phyloP scores from a whole-genome alignment of 2,888 invertebrate genomes.

The Apamea crenata region DNA sequence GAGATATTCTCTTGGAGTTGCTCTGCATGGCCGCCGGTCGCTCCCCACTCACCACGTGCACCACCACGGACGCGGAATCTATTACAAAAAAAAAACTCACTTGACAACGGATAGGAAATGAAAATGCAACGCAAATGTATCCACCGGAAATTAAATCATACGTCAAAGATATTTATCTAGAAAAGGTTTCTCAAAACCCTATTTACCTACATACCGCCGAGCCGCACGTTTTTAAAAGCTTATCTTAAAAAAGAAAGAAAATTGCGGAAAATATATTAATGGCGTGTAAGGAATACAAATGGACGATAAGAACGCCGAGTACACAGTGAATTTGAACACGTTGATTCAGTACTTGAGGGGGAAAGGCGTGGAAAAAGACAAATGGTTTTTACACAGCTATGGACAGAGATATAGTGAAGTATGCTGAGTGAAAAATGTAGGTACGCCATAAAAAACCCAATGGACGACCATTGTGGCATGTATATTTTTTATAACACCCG shows the following conservation, averaged over 20 bases:
- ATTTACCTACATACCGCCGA: conserved; percentile 64
- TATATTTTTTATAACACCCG: conserved; percentile 60
- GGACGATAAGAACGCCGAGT: conserved; percentile 72
- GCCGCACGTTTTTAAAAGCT: conserved; percentile 63
- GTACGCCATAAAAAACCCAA: conserved; percentile 67
- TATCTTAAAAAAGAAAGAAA: conserved; percentile 63
- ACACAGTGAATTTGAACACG: conserved; percentile 76
- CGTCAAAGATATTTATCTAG: conserved; percentile 65
- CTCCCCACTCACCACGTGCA: conserved; percentile 95
- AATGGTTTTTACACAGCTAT: conserved; percentile 74
- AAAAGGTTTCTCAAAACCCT: conserved; percentile 62
- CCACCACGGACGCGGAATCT: conserved; percentile 95
- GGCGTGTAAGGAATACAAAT: conserved; percentile 77
- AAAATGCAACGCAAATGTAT: conserved; percentile 58
- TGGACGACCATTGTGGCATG: conserved; percentile 52
- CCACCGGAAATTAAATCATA: conserved; percentile 69
- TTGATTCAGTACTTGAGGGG: conserved; percentile 75
- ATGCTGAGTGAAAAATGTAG: conserved; percentile 72
- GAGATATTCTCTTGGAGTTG: conserved; percentile 72
- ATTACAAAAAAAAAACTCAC: conserved; percentile 71
- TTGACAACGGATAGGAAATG: conserved; percentile 58
- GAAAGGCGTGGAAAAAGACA: conserved; percentile 72
- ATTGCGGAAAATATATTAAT: conserved; percentile 72
- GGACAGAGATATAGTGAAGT: conserved; percentile 75
- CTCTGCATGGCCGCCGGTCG: conserved; percentile 92